These are phyloP conservation scores for Bruchidius siliquastri DNA, from an alignment of 2,888 invertebrate genomes.

Conservation along the genomic window DNA sequence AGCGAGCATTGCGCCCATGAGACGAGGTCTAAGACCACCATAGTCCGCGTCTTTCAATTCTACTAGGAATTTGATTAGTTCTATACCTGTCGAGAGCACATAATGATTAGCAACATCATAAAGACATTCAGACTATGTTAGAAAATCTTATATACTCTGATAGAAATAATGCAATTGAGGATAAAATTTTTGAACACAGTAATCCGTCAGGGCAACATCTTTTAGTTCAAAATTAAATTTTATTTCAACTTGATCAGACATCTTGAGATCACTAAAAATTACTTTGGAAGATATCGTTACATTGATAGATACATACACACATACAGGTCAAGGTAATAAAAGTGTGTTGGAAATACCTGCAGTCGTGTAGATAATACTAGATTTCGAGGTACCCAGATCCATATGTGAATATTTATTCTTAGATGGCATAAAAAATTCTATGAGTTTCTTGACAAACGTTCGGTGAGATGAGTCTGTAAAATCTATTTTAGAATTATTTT, in stretches of 20 bases:
- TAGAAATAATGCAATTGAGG: no score
- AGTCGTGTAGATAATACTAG: conserved; percentile 60
- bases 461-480: conserved; percentile 63
- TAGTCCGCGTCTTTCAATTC: conserved; percentile 31
- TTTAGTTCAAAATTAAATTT: no score
- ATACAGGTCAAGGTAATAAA: no score
- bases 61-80: conserved; percentile 70
- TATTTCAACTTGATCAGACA: no score
- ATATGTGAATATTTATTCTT: conserved; percentile 83
- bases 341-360: conserved; percentile 44
- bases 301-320: no score
- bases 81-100: conserved; percentile 46
- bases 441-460: conserved; percentile 68
- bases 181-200: no score
- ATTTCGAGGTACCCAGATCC: conserved; percentile 59
- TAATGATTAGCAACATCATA: no score
- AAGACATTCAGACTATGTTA: no score
- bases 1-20: conserved; percentile 51
- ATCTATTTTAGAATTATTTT: conserved; percentile 38
- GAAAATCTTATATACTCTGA: no score
- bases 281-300: no score
- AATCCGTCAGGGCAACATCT: no score
- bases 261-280: no score
- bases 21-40: conserved; percentile 22
- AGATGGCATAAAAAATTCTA: conserved; percentile 83